phyloP scores from a whole-genome alignment of 1,140 invertebrate genomes.

The Rhagoletis zephyria region DNA sequence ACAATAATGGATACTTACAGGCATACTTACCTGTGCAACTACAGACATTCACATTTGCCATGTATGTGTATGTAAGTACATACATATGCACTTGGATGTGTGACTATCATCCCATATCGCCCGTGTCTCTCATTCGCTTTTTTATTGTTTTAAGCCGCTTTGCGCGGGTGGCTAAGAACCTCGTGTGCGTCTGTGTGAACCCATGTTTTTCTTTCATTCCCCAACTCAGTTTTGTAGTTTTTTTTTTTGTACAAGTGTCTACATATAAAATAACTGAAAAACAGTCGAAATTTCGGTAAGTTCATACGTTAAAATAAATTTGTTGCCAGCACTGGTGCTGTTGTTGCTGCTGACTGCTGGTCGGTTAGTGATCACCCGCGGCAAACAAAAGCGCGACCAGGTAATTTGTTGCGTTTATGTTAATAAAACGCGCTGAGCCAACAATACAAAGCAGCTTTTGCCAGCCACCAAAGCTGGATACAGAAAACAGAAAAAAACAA shows the following conservation, averaged over 20 bases:
- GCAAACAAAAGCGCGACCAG: slow-evolving; percentile 46
- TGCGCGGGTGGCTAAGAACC: neutral
- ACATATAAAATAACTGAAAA: neutral
- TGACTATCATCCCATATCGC: neutral
- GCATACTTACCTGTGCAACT: neutral
- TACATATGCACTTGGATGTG: no score
- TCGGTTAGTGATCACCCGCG: neutral
- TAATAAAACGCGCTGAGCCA: slow-evolving; percentile 22
- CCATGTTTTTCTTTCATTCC: neutral
- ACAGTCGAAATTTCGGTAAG: neutral
- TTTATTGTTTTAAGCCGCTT: slow-evolving; percentile 34
- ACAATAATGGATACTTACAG: neutral
- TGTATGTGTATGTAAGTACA: no score
- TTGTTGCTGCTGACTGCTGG: neutral
- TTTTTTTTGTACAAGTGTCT: neutral
- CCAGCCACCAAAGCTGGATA: neutral
- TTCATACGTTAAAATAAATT: neutral
- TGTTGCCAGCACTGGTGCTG: neutral
- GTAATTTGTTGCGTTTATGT: slow-evolving; percentile 50
- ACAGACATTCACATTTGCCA: neutral
- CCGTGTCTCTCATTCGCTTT: neutral
- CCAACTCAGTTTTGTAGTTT: no score
- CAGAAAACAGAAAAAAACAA: neutral
- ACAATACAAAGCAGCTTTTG: slow-evolving; percentile 36
- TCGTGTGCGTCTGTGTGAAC: no score